These are phyloP conservation scores for Bicyclus anynana DNA, from an alignment of 1,140 invertebrate species.

Conservation along the genomic window DNA sequence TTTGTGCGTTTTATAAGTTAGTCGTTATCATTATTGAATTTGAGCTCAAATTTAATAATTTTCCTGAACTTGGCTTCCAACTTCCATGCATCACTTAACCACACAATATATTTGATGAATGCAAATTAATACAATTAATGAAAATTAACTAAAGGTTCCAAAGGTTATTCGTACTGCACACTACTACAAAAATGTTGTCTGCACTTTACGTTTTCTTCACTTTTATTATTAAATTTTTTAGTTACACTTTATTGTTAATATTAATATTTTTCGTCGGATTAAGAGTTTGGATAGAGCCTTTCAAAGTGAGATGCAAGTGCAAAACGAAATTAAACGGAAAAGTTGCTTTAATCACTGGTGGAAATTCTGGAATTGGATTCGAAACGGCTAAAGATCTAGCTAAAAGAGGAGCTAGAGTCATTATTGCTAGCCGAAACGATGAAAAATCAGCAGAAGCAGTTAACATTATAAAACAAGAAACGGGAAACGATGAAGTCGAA, in stretches of 20 bases:
- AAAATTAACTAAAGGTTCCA: background rate
- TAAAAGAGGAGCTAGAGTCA: conserved; percentile 29
- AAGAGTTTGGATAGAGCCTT: conserved; percentile 15
- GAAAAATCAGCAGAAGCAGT: conserved; percentile 27
- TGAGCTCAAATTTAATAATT: too few relatives aligned
- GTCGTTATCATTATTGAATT: too few relatives aligned
- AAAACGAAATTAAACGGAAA: conserved; percentile 28
- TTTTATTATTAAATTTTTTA: background rate
- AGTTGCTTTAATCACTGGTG: conserved; percentile 33
- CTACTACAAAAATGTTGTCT: background rate
- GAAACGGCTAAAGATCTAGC: conserved; percentile 35
- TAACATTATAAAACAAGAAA: conserved; percentile 16
- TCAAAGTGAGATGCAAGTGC: conserved; percentile 31
- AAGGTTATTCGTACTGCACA: background rate
- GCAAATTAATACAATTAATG: too few relatives aligned
- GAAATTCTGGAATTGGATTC: conserved; percentile 36
- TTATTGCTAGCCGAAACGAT: conserved; percentile 35
- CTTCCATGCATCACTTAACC: too few relatives aligned
- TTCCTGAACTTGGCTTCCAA: too few relatives aligned
- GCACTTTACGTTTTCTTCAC: background rate
- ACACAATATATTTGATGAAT: too few relatives aligned
- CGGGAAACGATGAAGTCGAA: conserved; percentile 22
- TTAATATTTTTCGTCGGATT: background rate
- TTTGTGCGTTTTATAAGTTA: too few relatives aligned
- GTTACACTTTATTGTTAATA: background rate